Base-by-base conservation (phyloP, 2,888 invertebrate genomes). In the Macaria liturata region DNA sequence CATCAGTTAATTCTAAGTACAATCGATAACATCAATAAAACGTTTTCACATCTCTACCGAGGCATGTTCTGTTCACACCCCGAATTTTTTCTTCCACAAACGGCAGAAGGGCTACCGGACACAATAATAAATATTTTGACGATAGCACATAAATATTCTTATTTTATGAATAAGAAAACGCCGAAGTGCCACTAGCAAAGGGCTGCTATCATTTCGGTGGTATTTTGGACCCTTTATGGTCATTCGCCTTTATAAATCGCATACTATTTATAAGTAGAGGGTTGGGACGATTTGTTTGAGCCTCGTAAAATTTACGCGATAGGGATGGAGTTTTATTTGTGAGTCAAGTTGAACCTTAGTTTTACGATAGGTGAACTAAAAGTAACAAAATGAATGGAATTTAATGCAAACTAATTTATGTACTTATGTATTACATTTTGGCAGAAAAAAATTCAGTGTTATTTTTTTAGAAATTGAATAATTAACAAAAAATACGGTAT, bases 121-220 rank as follows among this genome's bases (percentile, higher is more conserved):
- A 84, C 86, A 89, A 88, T 90, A 91, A 91, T 91, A 91, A 91
- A 91, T 91, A 91, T 91, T 91, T 91, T 90, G 91, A 91, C 89
- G 87, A 91, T 91, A 90, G 86, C 80, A 81, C 89, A 90, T 91
- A 91, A 91, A 91, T 91, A 91, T 90, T 81, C 77, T 78, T 78
- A 84, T 80, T 90, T 88, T 91, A 91, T 91, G 91, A 91, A 91
- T 91, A 88, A 88, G 88, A 88, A 90, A 91, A 82, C 78, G 78
- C 76, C 74, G 66, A 74, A 68, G 75, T 82, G 84, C 86, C 84
- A 83, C 86, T 72, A 74, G 78, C 78, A 74, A 78, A 80, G 81
- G 86, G 83, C 76, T 86, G 83, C 76, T 77, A 86, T 83, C 80
- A 88, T 88, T 84, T 76, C 82, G 76, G 31, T 80, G 72, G 75